Conservation (phyloP, 2,113 vertebrate species). For the Hyperopisus bebe region DNA sequence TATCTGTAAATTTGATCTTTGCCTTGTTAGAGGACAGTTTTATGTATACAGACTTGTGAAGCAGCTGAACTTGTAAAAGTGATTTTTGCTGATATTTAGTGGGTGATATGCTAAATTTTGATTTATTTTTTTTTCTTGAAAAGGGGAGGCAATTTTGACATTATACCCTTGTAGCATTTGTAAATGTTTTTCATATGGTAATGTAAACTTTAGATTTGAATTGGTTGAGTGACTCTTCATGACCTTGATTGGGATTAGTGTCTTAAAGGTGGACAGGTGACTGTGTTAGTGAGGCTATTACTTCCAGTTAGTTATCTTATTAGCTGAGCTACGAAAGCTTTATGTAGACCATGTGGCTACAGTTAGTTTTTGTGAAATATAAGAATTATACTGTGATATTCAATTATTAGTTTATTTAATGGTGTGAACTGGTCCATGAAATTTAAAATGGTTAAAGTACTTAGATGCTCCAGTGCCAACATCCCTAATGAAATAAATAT, state of each 20-base stretch:
- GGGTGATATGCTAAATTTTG: background rate
- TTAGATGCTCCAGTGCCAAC: background rate
- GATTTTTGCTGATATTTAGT: background rate
- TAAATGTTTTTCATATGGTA: background rate
- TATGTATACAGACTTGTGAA: background rate
- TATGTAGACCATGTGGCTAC: background rate
- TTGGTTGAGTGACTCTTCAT: background rate
- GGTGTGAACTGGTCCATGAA: background rate
- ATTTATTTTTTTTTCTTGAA: background rate
- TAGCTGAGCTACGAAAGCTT: background rate
- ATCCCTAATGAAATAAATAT: background rate
- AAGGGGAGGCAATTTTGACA: background rate
- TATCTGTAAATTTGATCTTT: background rate
- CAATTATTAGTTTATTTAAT: conserved; percentile 6
- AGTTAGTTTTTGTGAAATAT: background rate
- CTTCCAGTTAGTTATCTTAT: background rate
- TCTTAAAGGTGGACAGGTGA: background rate
- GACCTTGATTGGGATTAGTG: background rate
- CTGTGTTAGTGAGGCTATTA: background rate
- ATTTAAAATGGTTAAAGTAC: background rate
- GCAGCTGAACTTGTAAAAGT: background rate
- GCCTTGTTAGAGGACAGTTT: background rate
- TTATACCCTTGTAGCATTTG: background rate
- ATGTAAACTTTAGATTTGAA: background rate
- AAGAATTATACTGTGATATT: background rate